Evolutionary conservation across 2,888 invertebrate species (phyloP), one percentile per base, ranked within the genome.

Genomic region (Cheilosia pagana): DNA sequence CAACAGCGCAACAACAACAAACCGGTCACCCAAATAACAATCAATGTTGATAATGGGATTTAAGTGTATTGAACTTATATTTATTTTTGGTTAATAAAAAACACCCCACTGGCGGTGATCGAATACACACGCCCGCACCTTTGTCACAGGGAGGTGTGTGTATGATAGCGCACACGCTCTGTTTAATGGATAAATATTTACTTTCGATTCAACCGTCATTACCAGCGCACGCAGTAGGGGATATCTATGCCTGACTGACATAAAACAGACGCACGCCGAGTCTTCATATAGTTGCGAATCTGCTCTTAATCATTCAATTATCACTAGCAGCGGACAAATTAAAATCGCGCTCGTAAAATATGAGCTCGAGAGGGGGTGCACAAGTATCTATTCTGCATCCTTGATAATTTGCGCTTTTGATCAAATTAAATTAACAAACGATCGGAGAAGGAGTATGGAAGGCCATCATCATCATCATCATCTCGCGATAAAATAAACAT

Each of bases 271-370:
- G 50, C 63, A 16, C 41, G 16, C n/a, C n/a, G 59, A 52, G 53
- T 21, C 57, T 71, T 76, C n/a, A n/a, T 70, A 62, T 41, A 67
- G 74, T 63, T 74, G 65, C 59, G 59, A 79, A 79, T 85, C 75
- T 75, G 83, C 65, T 65, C 75, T 79, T 75, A 79, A 85, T 85
- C 79, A 85, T 79, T 79, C 79, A 85, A 85, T 85, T 79, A 85
- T 79, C 83, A 25, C 79, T 41, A 77, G 59, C 41, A 45, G 43
- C 41, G 52, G 21, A 53, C 63, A 63, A 76, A 76, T 81, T 70
- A 76, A 76, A 45, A 23, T 52, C 57, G 43, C 23, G 50, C 63
- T 45, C 67, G 23, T 72, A 52, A 62, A 72, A 53, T 59, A 53
- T 59, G 10, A 43, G 63, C 48, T 10, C 28, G 28, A 8, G 21